phyloP scores from a whole-genome alignment of 2,797 vertebrate species.

The Taenioides sp. region DNA sequence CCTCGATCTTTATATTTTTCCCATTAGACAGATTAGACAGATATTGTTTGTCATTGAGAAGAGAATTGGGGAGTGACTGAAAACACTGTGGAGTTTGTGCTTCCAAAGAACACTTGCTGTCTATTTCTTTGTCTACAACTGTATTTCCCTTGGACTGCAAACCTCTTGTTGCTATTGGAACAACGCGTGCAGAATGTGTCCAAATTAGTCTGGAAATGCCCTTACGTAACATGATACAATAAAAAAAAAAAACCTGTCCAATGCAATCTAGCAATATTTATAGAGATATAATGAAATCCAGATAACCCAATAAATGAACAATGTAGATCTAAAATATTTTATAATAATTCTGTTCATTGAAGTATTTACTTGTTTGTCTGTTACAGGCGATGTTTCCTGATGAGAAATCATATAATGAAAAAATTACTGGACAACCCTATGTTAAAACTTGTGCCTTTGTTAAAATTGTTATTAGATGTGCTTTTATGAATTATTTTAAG shows the following conservation, averaged over 20 bases:
- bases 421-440: constrained; percentile 57
- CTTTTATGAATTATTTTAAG: constrained; percentile 43
- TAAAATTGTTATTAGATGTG: constrained; percentile 33
- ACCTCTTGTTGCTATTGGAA: constrained; percentile 60
- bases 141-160: constrained; percentile 74
- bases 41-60: constrained; percentile 66
- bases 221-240: constrained; percentile 43
- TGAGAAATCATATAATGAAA: constrained; percentile 49
- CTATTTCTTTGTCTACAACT: constrained; percentile 62
- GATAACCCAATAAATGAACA: not conserved
- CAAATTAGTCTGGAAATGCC: constrained; percentile 34
- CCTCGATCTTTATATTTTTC: constrained; percentile 41
- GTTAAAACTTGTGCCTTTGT: constrained; percentile 36
- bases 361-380: constrained; percentile 25
- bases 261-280: constrained; percentile 51
- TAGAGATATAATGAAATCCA: constrained; percentile 35
- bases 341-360: constrained; percentile 36
- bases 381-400: constrained; percentile 40
- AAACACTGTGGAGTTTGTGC: constrained; percentile 46
- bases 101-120: constrained; percentile 69
- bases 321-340: constrained; percentile 32
- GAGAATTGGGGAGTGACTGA: constrained; percentile 49
- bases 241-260: constrained; percentile 49
- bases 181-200: constrained; percentile 22
- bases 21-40: constrained; percentile 36